Evolutionary conservation across 2,888 invertebrate species (phyloP).

Genomic region (Erpobdella octoculata): DNA sequence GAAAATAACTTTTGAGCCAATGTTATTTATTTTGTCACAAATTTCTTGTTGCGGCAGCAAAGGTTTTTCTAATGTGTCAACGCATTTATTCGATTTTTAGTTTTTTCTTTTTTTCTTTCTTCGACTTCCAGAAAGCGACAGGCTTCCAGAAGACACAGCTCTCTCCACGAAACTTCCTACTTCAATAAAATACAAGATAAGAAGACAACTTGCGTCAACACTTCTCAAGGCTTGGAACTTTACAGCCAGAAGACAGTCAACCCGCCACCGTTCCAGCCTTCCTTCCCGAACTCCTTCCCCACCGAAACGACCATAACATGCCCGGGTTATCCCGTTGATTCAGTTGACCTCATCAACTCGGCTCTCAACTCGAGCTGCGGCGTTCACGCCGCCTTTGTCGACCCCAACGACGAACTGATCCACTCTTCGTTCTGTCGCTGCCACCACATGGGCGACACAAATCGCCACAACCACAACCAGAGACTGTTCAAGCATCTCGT

Average conservation of each 20-base stretch:
- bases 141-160: not conserved
- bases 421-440: not conserved
- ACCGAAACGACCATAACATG: not conserved
- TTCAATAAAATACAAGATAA: not conserved
- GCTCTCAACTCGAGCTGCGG: conserved; percentile 5
- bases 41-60: too few relatives aligned
- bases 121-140: not conserved
- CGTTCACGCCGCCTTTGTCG: not conserved
- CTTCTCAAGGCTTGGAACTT: not conserved
- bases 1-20: too few relatives aligned
- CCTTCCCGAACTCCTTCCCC: not conserved
- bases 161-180: not conserved
- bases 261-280: not conserved
- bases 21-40: too few relatives aligned
- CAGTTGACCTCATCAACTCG: conserved; percentile 14
- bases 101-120: too few relatives aligned
- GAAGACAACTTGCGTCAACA: not conserved
- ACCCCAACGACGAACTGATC: not conserved
- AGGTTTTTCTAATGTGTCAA: too few relatives aligned
- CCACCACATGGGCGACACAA: not conserved
- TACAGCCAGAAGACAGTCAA: not conserved
- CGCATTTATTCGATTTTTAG: too few relatives aligned
- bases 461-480: not conserved
- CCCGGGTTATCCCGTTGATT: conserved; percentile 1
- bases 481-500: not conserved